Evolutionary conservation across 2,888 invertebrate genomes (phyloP).

Genomic region (Parascotia fuliginaria): DNA sequence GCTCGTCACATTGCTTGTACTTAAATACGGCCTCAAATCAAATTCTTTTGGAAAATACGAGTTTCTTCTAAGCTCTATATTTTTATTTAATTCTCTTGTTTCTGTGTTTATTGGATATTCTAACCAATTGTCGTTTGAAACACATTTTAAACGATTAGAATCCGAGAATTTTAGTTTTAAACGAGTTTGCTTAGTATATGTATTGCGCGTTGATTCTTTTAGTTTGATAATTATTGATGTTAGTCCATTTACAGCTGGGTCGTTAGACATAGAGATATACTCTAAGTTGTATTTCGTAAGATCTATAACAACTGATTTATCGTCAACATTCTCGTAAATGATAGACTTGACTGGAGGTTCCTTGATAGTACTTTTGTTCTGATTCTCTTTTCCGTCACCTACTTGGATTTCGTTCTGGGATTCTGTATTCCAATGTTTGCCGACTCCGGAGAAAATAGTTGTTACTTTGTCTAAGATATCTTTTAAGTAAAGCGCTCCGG

Average conservation of each 20-base stretch:
- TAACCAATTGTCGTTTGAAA: slow-evolving; percentile 41
- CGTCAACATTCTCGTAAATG: slow-evolving; percentile 47
- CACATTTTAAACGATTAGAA: slow-evolving; percentile 20
- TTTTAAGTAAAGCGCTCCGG: slow-evolving; percentile 62
- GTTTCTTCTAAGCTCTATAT: slow-evolving; percentile 1
- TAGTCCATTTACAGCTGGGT: slow-evolving; percentile 48
- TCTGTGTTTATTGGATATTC: slow-evolving; percentile 21
- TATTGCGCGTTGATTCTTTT: slow-evolving; percentile 52
- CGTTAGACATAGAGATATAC: slow-evolving; percentile 58
- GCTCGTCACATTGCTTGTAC: slow-evolving; percentile 58
- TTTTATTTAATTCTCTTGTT: slow-evolving; percentile 41
- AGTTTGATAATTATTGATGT: slow-evolving; percentile 63
- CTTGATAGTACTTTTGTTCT: slow-evolving; percentile 35
- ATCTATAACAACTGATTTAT: slow-evolving; percentile 62
- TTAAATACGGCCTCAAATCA: slow-evolving; percentile 54
- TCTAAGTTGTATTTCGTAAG: slow-evolving; percentile 67
- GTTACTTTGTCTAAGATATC: slow-evolving; percentile 68
- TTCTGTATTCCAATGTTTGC: slow-evolving; percentile 18
- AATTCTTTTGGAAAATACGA: slow-evolving; percentile 29
- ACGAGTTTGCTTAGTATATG: slow-evolving; percentile 41
- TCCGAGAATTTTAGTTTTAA: slow-evolving; percentile 55
- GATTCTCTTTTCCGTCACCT: slow-evolving; percentile 20
- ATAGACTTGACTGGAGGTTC: slow-evolving; percentile 44
- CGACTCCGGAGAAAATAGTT: slow-evolving; percentile 56
- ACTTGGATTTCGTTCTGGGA: slow-evolving; percentile 23